Base-by-base conservation (phyloP, 2,113 vertebrate genomes). In the Lathamus discolor region DNA sequence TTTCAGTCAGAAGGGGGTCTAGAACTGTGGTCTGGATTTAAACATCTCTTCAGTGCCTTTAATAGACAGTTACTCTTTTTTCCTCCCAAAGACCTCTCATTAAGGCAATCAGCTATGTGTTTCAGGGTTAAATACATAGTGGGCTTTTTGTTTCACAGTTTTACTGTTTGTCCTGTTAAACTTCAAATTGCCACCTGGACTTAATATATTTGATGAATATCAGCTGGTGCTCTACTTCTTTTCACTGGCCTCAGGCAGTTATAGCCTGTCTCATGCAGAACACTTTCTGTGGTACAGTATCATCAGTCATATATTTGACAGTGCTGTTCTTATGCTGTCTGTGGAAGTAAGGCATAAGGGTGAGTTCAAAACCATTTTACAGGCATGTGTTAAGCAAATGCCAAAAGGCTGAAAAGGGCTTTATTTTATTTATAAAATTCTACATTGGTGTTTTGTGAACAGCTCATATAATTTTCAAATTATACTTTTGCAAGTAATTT, bases 141-240 rank as follows among this genome's bases (percentile, higher is more conserved):
- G 41, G 29, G 12, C 20, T 80, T 76, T 96, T 93, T 96, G 81
- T 94, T 96, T 69, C 41, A 88, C 27, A 37, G 70, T 59, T 92
- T 83, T 68, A 35, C 16, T 84, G 22, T 35, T 61, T 69, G 70
- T 92, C 69, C n/a, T 43, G 7, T 67, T 81, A 76, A 85, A 64
- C 57, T 67, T 86, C 51, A 93, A 78, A 81, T 90, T 81, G 39
- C 64, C 73, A 27, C 74, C 31, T 96, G 23, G 24, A 54, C 23
- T 80, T 27, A n/a, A 51, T 90, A 35, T 43, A 24, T 54, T 49
- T 69, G 31, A 61, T 62, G 10, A 74, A 41, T 63, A 28, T 63
- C 41, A 69, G 51, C 14, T 77, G 54, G 22, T 59, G n/a, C 14
- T 63, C 13, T 13, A 6, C 17, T 54, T 29, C 12, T 79, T 68